A percentile compares a stretch with the other conserved stretches of the same genome.
Evolutionary conservation across 2,113 vertebrate species (phyloP).

Genomic region (Chaetodon auriga): DNA sequence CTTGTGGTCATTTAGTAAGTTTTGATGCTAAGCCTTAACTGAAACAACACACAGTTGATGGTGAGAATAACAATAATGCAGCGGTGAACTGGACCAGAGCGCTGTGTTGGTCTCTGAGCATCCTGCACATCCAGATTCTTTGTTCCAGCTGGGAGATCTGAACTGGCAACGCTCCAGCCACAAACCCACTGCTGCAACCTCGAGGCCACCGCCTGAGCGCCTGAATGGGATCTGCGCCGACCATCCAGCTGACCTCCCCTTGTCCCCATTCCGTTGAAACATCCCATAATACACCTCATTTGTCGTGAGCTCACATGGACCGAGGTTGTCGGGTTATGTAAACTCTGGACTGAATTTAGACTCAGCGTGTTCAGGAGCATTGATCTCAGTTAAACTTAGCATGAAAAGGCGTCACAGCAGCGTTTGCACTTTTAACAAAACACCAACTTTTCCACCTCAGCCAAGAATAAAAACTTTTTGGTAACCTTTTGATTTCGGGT

Average conservation of each 20-base stretch:
- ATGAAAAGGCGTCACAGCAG: too few relatives aligned
- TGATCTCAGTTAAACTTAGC: not conserved
- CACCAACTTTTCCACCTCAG: too few relatives aligned
- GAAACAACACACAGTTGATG: too few relatives aligned
- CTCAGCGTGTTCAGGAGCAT: not conserved
- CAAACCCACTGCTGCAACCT: conserved; percentile 6
- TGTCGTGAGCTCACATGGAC: conserved; percentile 30
- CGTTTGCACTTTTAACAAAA: too few relatives aligned
- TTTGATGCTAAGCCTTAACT: too few relatives aligned
- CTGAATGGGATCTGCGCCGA: conserved; percentile 36
- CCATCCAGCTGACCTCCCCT: conserved; percentile 63
- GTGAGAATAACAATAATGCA: too few relatives aligned
- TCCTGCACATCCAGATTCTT: not conserved
- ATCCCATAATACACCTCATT: conserved; percentile 51
- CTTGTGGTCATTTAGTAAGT: too few relatives aligned
- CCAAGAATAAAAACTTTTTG: too few relatives aligned
- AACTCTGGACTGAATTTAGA: conserved; percentile 30
- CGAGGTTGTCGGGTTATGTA: conserved; percentile 46
- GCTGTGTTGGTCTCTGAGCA: too few relatives aligned
- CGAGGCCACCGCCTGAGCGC: conserved; percentile 9
- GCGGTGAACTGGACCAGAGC: too few relatives aligned
- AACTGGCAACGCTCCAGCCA: conserved; percentile 3
- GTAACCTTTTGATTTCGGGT: too few relatives aligned
- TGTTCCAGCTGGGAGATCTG: not conserved
- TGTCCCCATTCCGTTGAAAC: conserved; percentile 45